phyloP scores from a whole-genome alignment of 2,113 vertebrate species.

The Myotis yumanensis region DNA sequence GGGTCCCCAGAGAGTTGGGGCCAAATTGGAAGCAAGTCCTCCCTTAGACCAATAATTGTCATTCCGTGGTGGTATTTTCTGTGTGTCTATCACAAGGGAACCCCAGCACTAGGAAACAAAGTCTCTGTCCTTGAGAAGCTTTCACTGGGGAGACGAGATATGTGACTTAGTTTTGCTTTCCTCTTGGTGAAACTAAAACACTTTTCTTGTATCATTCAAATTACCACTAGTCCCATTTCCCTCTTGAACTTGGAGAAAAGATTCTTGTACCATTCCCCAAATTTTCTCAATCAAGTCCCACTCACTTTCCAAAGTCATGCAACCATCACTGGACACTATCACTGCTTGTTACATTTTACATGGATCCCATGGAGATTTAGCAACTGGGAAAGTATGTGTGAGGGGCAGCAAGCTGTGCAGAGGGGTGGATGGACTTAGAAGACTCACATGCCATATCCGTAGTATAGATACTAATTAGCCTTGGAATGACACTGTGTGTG shows the following conservation, averaged over 20 bases:
- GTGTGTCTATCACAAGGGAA: neutral
- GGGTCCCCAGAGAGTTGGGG: neutral
- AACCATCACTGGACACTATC: neutral
- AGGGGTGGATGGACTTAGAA: neutral
- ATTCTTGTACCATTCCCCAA: neutral
- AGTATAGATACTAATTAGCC: neutral
- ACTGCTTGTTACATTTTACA: neutral
- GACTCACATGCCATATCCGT: neutral
- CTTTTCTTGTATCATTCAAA: neutral
- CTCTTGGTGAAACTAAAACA: neutral
- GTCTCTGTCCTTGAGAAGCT: neutral
- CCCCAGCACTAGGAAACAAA: neutral
- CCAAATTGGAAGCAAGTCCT: neutral
- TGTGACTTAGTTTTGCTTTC: neutral
- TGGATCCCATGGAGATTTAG: neutral
- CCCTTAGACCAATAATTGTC: neutral
- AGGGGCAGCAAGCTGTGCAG: neutral
- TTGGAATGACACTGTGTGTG: neutral
- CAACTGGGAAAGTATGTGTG: neutral
- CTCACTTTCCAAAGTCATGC: neutral
- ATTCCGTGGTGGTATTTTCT: neutral
- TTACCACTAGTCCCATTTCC: conserved; percentile 4
- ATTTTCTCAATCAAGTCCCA: neutral
- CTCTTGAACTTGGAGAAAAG: neutral
- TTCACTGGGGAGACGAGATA: neutral